Percentiles rank a stretch among this genome's conserved stretches.
Evolutionary conservation across 2,888 invertebrate species (phyloP).

Genomic region (Diarsia brunnea): DNA sequence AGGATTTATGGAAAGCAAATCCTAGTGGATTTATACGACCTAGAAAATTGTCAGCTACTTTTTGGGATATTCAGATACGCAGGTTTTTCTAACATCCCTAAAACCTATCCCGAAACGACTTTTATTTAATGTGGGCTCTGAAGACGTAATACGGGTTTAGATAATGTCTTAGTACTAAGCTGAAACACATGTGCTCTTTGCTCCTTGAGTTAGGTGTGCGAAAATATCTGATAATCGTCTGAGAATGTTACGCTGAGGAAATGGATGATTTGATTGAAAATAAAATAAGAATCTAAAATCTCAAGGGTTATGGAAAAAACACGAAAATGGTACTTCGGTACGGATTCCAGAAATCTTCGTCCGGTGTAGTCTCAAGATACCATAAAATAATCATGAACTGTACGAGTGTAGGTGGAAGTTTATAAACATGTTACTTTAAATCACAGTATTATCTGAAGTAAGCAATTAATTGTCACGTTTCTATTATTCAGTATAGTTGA

Average conservation of each 20-base stretch:
- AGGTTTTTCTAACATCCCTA: conserved; percentile 49
- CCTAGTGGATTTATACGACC: conserved; percentile 62
- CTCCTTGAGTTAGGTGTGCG: background rate
- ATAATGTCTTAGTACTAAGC: conserved; percentile 13
- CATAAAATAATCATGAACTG: too few species aligned
- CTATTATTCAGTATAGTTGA: background rate
- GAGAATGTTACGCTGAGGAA: conserved; percentile 5
- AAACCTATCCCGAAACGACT: conserved; percentile 48
- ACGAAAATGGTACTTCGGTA: conserved; percentile 8
- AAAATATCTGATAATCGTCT: conserved; percentile 16
- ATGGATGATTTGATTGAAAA: conserved; percentile 10
- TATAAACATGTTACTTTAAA: background rate
- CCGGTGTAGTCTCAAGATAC: background rate
- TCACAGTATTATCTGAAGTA: background rate
- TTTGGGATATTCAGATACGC: conserved; percentile 24
- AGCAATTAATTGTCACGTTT: background rate
- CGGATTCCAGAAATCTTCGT: background rate
- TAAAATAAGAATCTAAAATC: conserved; percentile 2
- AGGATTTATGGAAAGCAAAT: conserved; percentile 58
- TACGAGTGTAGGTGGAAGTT: too few species aligned
- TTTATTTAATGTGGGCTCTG: conserved; percentile 48
- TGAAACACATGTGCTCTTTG: background rate
- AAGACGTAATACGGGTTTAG: conserved; percentile 29
- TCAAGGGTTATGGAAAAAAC: background rate
- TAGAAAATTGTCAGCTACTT: conserved; percentile 38